These are phyloP conservation scores for Eristalinus sepulchralis DNA, from an alignment of 2,888 invertebrate species.

Conservation along the genomic window DNA sequence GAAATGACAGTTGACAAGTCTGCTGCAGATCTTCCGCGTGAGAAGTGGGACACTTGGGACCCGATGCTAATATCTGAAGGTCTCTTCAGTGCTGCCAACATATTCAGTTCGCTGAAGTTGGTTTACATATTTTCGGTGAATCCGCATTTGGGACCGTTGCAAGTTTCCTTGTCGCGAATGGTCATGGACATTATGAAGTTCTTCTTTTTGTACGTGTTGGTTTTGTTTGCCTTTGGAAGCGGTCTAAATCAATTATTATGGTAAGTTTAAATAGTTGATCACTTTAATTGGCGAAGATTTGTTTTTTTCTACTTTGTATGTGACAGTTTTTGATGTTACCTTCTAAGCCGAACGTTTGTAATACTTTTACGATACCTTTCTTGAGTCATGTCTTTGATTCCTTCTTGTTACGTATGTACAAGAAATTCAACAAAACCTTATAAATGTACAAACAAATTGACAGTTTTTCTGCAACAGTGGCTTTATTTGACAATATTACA, in stretches of 20 bases:
- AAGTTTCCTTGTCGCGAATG: slow-evolving; percentile 97
- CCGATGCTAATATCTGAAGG: slow-evolving; percentile 98
- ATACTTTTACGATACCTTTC: too few species aligned
- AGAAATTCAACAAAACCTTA: too few species aligned
- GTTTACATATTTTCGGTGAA: slow-evolving; percentile 99
- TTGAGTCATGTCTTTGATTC: too few species aligned
- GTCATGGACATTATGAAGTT: slow-evolving; percentile 98
- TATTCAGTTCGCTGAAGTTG: slow-evolving; percentile 96
- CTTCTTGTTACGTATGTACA: too few species aligned
- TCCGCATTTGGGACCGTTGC: slow-evolving; percentile 97
- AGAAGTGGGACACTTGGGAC: slow-evolving; percentile 99
- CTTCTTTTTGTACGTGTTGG: slow-evolving; percentile 94
- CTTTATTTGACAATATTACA: too few species aligned
- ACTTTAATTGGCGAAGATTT: too few species aligned
- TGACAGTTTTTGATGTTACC: too few species aligned
- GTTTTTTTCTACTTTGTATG: too few species aligned
- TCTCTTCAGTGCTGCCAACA: slow-evolving; percentile 98
- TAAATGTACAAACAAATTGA: too few species aligned
- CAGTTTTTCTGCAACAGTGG: too few species aligned
- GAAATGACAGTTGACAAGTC: slow-evolving; percentile 84
- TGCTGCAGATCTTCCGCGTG: slow-evolving; percentile 87
- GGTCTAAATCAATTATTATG: slow-evolving; percentile 83
- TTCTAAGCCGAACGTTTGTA: too few species aligned
- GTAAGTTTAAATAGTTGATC: too few species aligned
- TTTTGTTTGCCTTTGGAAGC: slow-evolving; percentile 97